Percentiles rank a stretch among this genome's conserved stretches.
Evolutionary conservation across 2,797 vertebrate genomes (phyloP).

Genomic region (Erithacus rubecula): DNA sequence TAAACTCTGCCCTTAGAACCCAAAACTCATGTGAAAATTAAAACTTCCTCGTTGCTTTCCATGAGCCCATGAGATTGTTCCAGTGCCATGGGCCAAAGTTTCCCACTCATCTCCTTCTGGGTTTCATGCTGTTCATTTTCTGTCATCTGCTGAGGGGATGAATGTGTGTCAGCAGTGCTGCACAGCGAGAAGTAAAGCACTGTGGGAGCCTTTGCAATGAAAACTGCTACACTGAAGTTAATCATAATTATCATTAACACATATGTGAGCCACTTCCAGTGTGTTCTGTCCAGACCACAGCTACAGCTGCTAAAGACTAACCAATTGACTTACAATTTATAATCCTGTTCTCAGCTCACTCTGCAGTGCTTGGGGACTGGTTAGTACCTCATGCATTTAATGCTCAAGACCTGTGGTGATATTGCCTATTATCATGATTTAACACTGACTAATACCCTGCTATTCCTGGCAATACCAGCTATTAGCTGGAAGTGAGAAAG

Average conservation of each 20-base stretch:
- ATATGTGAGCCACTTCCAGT: not conserved
- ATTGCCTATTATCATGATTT: conserved; percentile 12
- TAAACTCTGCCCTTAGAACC: not conserved
- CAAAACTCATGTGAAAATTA: not conserved
- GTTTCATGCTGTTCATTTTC: not conserved
- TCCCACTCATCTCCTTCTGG: not conserved
- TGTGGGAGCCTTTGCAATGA: not conserved
- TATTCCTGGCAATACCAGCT: not conserved
- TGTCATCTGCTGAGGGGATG: not conserved
- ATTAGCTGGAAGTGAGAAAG: not conserved
- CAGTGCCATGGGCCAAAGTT: not conserved
- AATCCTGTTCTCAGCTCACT: conserved; percentile 5
- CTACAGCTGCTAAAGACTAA: not conserved
- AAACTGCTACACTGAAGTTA: not conserved
- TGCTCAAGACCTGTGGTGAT: not conserved
- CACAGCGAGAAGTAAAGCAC: not conserved
- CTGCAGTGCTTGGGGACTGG: not conserved
- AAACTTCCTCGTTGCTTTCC: not conserved
- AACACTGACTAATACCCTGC: not conserved
- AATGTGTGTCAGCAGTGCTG: not conserved
- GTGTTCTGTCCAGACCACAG: not conserved
- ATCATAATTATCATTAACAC: conserved; percentile 19
- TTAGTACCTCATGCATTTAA: conserved; percentile 20
- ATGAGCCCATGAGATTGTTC: not conserved
- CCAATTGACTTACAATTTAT: conserved; percentile 7